Evolutionary conservation across 2,888 invertebrate genomes (phyloP).

Genomic region (Galerucella pusilla): DNA sequence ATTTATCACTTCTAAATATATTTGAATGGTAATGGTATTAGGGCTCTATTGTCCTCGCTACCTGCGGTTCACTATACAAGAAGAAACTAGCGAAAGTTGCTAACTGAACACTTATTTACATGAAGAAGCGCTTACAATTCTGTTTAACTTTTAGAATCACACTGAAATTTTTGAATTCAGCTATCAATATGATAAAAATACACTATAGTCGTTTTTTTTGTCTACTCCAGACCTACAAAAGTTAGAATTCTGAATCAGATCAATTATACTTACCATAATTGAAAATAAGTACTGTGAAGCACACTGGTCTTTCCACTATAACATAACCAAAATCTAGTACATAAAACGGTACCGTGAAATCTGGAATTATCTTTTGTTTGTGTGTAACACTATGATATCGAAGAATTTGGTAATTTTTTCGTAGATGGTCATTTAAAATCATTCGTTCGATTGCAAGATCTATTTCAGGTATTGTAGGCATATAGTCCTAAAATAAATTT

Average conservation of each 20-base stretch:
- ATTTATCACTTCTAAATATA: no score
- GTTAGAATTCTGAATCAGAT: neutral
- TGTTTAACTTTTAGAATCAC: no score
- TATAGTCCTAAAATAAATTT: slow-evolving; percentile 44
- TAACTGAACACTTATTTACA: no score
- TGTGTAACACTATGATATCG: slow-evolving; percentile 54
- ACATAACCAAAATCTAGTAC: slow-evolving; percentile 71
- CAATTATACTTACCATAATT: slow-evolving; percentile 18
- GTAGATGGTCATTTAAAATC: slow-evolving; percentile 66
- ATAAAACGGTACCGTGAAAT: slow-evolving; percentile 68
- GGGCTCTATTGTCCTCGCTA: no score
- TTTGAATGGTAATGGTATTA: no score
- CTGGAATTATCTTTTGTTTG: slow-evolving; percentile 64
- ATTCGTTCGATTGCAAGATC: slow-evolving; percentile 72
- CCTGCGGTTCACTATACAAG: no score
- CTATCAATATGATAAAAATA: no score
- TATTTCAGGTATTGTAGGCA: slow-evolving; percentile 70
- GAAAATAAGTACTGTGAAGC: slow-evolving; percentile 64
- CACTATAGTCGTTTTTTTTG: no score
- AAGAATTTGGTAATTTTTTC: slow-evolving; percentile 63
- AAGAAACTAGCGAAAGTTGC: no score
- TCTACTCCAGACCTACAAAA: neutral
- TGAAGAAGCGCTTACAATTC: no score
- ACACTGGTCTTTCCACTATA: slow-evolving; percentile 65
- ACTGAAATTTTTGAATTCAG: no score